Evolutionary conservation across 2,797 vertebrate species (phyloP), one percentile per base, ranked within the genome.

Genomic region (Iguana delicatissima): DNA sequence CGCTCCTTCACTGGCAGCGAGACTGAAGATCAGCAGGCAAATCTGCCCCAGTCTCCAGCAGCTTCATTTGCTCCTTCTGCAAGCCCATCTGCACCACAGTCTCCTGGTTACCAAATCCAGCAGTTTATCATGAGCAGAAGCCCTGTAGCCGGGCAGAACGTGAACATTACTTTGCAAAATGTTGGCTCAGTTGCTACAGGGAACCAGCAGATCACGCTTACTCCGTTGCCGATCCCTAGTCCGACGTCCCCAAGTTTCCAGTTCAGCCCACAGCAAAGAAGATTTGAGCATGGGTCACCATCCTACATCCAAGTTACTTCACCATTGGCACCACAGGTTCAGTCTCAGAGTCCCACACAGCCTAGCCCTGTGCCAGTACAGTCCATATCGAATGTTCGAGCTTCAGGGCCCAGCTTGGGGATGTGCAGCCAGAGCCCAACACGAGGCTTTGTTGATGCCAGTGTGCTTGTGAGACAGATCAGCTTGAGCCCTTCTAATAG

Each of bases 281-380:
- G 98, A n/a, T 99, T 99, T 69, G 99, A 99, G 88, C 98, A 98
- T 84, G 98, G 98, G 5, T 98, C 98, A 26, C 98, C 99, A 0
- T 98, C 99, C 0, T 99, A 99, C 90, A 99, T 99, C 92, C 99
- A 99, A 91, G 99, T 99, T 80, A 98, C 99, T 0, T 99, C 99
- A 0, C 98, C 99, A 0, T 96, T 99, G 90, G 98, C 99, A 12
- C 99, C 99, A 57, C 97, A 99, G 52, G 98, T 99, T 72, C 99
- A 99, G 95, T 98, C 99, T 2, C 99, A 99, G 91, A 99, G 99
- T 95, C 99, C 99, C 80, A 99, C 99, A 0, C 99, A 99, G 95
- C 99, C 99, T 20, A 99, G 96, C 95, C 98, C 99, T 0, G 98
- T 98, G 86, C 96, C 99, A 0, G 95, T 97, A 80, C 97, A 97